These are phyloP conservation scores for Drosophila ezoana DNA, from an alignment of 2,888 invertebrate genomes.

Conservation along the genomic window DNA sequence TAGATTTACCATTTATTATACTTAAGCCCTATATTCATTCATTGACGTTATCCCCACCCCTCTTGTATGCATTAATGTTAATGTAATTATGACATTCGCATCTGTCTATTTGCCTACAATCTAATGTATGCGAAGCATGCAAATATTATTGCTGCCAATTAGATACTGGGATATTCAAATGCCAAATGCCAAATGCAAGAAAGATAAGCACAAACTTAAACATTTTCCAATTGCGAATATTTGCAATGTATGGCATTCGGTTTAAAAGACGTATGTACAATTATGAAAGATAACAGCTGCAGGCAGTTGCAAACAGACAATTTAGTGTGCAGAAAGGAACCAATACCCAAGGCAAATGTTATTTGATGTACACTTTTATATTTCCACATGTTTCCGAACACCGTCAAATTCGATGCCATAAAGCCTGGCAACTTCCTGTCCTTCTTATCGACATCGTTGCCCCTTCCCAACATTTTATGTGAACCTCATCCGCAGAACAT, in stretches of 20 bases:
- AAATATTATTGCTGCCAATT: slow-evolving; percentile 41
- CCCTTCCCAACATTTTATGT: slow-evolving; percentile 45
- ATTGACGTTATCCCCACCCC: background rate
- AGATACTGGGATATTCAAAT: slow-evolving; percentile 1
- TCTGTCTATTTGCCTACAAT: slow-evolving; percentile 30
- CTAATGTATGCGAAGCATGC: slow-evolving; percentile 43
- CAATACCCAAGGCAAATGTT: slow-evolving; percentile 8
- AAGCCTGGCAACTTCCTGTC: slow-evolving; percentile 19
- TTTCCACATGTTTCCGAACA: slow-evolving; percentile 30
- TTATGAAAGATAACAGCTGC: slow-evolving; percentile 31
- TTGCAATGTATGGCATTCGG: slow-evolving; percentile 3
- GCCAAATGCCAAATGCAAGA: slow-evolving; percentile 16
- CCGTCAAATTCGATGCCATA: slow-evolving; percentile 44
- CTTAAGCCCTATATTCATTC: slow-evolving; percentile 18
- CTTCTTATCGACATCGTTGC: slow-evolving; percentile 23
- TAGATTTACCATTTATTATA: slow-evolving; percentile 55
- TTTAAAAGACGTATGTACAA: slow-evolving; percentile 28
- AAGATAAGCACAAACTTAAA: slow-evolving; percentile 13
- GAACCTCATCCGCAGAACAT: slow-evolving; percentile 46
- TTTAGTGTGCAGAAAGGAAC: background rate
- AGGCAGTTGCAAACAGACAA: slow-evolving; percentile 1
- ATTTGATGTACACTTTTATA: slow-evolving; percentile 15
- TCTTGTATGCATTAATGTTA: slow-evolving; percentile 50
- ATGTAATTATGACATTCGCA: slow-evolving; percentile 59
- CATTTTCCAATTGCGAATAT: slow-evolving; percentile 4